Evolutionary conservation across 2,888 invertebrate genomes (phyloP), one percentile per base, ranked within the genome.

Genomic region (Papilio protenor): DNA sequence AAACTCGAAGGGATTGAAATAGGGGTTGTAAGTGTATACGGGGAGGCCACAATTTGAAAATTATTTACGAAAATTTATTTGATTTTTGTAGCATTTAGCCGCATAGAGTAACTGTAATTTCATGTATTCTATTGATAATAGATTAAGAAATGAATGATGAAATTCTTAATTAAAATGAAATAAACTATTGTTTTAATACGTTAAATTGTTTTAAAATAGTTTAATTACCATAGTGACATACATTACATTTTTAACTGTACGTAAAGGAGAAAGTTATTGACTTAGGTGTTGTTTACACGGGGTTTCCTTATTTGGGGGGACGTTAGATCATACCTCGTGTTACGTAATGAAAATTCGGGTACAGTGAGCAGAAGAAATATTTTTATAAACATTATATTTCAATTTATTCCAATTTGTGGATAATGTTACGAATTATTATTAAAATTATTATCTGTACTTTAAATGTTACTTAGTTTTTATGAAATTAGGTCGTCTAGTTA

Each of bases 231-330:
- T 18, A 21, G 27, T 66, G 61, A 73, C 33, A 75, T 27, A 61
- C 27, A 73, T 64, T 21, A 47, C 64, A 52, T 71, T 75, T 77
- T 78, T 77, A 73, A 49, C 47, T 64, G 72, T 73, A 75, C 49
- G 66, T 75, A 77, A 70, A 75, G 75, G 73, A 73, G 76, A 77
- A 81, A 80, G 79, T 72, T 80, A 78, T 78, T 80, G 81, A 80
- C 79, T 80, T 75, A 80, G 78, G 76, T 70, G 59, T 78, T 90
- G 89, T 92, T 91, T 90, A 89, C 89, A 81, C 82, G 81, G 80
- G 81, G 81, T 86, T 89, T 87, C 88, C 88, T 87, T 91, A 91
- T 92, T 92, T 90, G 87, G 87, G 87, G 87, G 86, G 85, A 81
- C 86, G 89, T 88, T 87, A 81, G 81, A 88, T 85, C 84, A 83